Conservation (phyloP, 2,888 invertebrate species). For the Lepeophtheirus nordmannii region DNA sequence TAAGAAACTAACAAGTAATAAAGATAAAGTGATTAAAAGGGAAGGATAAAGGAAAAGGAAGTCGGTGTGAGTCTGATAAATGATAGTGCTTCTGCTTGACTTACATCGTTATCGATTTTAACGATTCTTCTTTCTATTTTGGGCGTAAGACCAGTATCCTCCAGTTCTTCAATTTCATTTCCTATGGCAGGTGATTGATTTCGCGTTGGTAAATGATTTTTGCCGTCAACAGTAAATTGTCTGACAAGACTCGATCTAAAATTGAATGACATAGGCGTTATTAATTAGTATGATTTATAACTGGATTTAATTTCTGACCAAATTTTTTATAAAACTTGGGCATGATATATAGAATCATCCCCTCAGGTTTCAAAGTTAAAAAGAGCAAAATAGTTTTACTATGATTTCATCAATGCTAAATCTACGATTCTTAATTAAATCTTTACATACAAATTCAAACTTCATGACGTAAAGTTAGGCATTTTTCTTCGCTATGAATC, state of each 20-base stretch:
- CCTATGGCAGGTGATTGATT: slow-evolving; percentile 31
- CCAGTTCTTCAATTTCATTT: slow-evolving; percentile 62
- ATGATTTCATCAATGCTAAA: no score
- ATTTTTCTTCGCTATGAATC: no score
- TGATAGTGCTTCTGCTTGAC: slow-evolving; percentile 25
- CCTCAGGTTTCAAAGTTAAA: no score
- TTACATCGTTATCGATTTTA: slow-evolving; percentile 56
- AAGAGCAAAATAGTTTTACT: no score
- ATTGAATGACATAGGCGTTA: not conserved
- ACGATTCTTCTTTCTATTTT: slow-evolving; percentile 64
- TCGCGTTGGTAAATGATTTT: slow-evolving; percentile 12
- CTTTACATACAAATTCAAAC: no score
- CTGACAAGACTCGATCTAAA: slow-evolving; percentile 18
- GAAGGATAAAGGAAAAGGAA: not conserved
- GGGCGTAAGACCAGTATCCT: slow-evolving; percentile 65
- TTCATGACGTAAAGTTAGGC: no score
- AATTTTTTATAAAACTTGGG: no score
- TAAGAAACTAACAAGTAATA: not conserved
- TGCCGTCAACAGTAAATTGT: slow-evolving; percentile 19
- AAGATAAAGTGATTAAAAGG: not conserved
- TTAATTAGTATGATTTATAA: no score
- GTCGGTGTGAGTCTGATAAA: not conserved
- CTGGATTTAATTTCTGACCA: no score
- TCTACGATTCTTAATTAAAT: no score
- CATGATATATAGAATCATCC: no score